Conservation (phyloP, 92 coral and sea anemone genomes). For the Ricordea florida region DNA sequence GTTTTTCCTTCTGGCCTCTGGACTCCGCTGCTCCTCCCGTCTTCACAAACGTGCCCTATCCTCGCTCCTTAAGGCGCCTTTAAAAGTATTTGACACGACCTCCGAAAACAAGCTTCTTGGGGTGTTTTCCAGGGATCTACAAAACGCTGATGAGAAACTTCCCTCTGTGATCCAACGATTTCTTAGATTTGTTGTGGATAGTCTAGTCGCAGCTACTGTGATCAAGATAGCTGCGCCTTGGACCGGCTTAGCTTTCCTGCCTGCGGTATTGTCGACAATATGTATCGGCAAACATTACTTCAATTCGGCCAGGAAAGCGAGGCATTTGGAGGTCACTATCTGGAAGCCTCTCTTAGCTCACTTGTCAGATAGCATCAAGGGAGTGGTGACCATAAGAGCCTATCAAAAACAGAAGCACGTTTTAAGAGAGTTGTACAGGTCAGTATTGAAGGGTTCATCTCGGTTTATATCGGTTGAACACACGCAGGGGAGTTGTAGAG, state of each 20-base stretch:
- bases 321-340: not conserved
- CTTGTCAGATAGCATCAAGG: constrained; percentile 13
- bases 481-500: not conserved
- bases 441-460: not conserved
- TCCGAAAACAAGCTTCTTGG: not conserved
- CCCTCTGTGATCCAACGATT: not conserved
- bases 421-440: constrained; percentile 12
- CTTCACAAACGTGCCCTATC: constrained; percentile 14
- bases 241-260: constrained; percentile 1
- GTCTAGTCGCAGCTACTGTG: not conserved
- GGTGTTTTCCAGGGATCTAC: constrained; percentile 16
- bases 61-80: constrained; percentile 17
- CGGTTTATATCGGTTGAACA: not conserved
- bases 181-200: not conserved
- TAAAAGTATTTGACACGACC: not conserved
- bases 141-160: constrained; percentile 16
- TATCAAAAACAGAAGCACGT: not conserved
- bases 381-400: constrained; percentile 22
- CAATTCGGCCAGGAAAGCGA: not conserved
- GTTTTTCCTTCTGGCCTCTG: not conserved
- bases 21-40: constrained; percentile 8
- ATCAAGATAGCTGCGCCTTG: constrained; percentile 2
- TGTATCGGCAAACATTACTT: not conserved
- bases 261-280: not conserved
- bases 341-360: not conserved